phyloP scores from a whole-genome alignment of 1,140 invertebrate genomes.

The Cydia pomonella region DNA sequence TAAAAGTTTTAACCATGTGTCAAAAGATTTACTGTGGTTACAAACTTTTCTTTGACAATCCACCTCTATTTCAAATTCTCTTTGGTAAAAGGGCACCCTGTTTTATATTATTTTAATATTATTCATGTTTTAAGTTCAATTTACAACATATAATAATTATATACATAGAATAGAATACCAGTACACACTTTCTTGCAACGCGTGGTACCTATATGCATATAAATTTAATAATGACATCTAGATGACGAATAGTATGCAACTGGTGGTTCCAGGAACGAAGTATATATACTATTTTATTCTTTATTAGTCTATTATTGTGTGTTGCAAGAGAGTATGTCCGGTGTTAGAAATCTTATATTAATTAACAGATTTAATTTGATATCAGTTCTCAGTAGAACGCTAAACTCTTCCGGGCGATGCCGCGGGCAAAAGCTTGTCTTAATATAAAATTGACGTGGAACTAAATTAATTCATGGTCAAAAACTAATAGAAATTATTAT shows the following conservation, averaged over 20 bases:
- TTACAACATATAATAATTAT: background rate
- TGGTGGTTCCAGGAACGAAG: too few species aligned
- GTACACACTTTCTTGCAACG: too few species aligned
- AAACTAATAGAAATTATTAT: conserved; percentile 26
- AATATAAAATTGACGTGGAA: conserved; percentile 24
- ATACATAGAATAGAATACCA: background rate
- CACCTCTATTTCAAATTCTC: too few species aligned
- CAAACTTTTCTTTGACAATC: too few species aligned
- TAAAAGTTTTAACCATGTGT: too few species aligned
- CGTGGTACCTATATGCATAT: too few species aligned
- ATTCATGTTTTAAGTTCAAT: too few species aligned
- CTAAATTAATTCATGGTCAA: conserved; percentile 14
- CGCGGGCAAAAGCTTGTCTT: conserved; percentile 1
- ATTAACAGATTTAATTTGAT: conserved; percentile 11
- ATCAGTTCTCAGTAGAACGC: background rate
- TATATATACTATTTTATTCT: too few species aligned
- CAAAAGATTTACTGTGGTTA: too few species aligned
- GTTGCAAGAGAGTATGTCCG: background rate
- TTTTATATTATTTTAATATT: conserved; percentile 7
- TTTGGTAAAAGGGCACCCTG: conserved; percentile 1
- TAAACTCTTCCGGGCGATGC: conserved; percentile 20
- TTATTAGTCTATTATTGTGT: background rate
- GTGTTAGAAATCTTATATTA: background rate
- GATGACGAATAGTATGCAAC: too few species aligned
- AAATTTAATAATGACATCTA: too few species aligned